Percentiles rank a stretch among this genome's conserved stretches.
Conservation (phyloP, 1,140 invertebrate genomes). For the Carcinoscorpius rotundicauda region DNA sequence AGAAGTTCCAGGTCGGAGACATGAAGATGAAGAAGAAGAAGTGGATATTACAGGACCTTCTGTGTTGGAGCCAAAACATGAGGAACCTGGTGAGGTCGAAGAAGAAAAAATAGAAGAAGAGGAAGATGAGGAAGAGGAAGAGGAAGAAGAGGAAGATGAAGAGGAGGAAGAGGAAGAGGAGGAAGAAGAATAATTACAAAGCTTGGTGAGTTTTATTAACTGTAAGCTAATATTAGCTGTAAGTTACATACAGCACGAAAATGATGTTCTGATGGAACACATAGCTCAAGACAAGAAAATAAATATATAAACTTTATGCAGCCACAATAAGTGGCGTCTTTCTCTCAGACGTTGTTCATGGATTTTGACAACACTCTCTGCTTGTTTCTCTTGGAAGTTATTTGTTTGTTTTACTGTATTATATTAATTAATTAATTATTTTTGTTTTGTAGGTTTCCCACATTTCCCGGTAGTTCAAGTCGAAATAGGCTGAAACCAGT, state of each 20-base stretch:
- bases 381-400: no score
- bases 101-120: constrained; percentile 9
- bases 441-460: no score
- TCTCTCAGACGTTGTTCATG: no score
- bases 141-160: constrained; percentile 9
- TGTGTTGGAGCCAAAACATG: background rate
- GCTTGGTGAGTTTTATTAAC: background rate
- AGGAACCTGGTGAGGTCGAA: constrained; percentile 5
- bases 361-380: no score
- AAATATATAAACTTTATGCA: no score
- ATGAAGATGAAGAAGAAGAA: constrained; percentile 1
- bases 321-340: no score
- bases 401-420: no score
- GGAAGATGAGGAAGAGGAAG: constrained; percentile 9
- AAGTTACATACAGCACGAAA: background rate
- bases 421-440: no score
- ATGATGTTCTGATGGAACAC: background rate
- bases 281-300: no score
- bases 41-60: background rate
- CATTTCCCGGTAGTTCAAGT: no score
- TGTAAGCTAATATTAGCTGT: background rate
- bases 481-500: no score
- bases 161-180: constrained; percentile 14
- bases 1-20: constrained; percentile 4
- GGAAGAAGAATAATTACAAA: constrained; percentile 3